Conservation (phyloP, 2,113 vertebrate genomes). For the Bubalus kerabau region DNA sequence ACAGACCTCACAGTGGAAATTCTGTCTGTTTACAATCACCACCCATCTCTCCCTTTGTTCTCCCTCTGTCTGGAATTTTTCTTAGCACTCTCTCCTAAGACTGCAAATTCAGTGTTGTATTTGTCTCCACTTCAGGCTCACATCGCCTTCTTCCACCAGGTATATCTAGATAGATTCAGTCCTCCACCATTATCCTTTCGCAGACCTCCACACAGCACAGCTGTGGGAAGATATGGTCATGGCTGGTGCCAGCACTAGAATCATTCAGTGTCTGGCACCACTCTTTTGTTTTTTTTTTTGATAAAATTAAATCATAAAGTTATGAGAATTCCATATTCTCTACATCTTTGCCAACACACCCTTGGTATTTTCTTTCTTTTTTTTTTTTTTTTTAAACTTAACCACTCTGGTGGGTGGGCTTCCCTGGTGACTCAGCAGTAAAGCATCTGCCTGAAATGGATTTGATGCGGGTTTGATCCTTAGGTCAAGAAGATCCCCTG, state of each 20-base stretch:
- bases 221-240: background rate
- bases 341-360: background rate
- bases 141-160: background rate
- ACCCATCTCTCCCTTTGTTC: rapidly evolving
- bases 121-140: background rate
- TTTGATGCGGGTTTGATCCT: background rate
- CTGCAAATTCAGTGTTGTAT: background rate
- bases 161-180: background rate
- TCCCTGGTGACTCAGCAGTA: background rate
- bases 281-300: background rate
- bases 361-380: background rate
- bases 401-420: background rate
- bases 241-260: background rate
- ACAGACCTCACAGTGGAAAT: background rate
- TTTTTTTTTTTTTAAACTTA: background rate
- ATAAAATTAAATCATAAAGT: background rate
- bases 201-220: background rate
- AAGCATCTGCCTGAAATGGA: background rate
- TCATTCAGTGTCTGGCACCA: background rate
- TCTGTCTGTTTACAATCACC: background rate
- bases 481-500: background rate
- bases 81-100: background rate
- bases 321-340: background rate
- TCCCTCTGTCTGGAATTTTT: background rate
- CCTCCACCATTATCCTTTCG: background rate